Percentiles rank a stretch among this genome's conserved stretches.
Evolutionary conservation across 2,888 invertebrate species (phyloP).

Genomic region (Abrostola tripartita): DNA sequence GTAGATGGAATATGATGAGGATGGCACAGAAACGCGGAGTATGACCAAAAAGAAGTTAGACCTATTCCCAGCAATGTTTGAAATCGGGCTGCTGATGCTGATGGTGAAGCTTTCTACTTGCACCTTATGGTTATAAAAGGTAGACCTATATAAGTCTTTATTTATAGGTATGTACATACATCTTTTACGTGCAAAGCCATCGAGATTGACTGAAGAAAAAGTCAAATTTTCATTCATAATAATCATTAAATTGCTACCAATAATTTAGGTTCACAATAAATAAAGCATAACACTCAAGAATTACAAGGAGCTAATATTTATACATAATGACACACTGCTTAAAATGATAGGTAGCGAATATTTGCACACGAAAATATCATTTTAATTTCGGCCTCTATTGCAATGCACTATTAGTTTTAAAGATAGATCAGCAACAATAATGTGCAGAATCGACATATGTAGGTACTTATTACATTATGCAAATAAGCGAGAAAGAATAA

Average conservation of each 20-base stretch:
- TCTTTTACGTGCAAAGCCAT: too few species aligned
- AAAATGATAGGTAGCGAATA: constrained; percentile 45
- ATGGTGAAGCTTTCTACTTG: too few species aligned
- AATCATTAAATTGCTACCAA: background rate
- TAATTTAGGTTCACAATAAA: constrained; percentile 8
- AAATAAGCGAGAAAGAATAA: background rate
- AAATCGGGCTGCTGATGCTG: too few species aligned
- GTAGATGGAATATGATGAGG: too few species aligned
- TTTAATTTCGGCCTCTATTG: constrained; percentile 67
- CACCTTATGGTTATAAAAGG: too few species aligned
- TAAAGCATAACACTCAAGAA: constrained; percentile 11
- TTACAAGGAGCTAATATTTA: constrained; percentile 19
- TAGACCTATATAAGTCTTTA: too few species aligned
- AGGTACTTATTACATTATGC: background rate
- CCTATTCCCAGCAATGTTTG: too few species aligned
- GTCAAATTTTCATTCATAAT: background rate
- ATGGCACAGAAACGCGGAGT: too few species aligned
- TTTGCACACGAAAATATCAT: constrained; percentile 68
- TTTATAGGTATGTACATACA: too few species aligned
- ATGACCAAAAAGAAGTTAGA: too few species aligned
- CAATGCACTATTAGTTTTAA: constrained; percentile 24
- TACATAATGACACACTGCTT: constrained; percentile 37
- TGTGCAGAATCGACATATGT: constrained; percentile 15
- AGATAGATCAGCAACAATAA: constrained; percentile 17
- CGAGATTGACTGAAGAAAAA: background rate